Evolutionary conservation across 2,113 vertebrate genomes (phyloP), one percentile per base, ranked within the genome.

Genomic region (Cnemophilus loriae): DNA sequence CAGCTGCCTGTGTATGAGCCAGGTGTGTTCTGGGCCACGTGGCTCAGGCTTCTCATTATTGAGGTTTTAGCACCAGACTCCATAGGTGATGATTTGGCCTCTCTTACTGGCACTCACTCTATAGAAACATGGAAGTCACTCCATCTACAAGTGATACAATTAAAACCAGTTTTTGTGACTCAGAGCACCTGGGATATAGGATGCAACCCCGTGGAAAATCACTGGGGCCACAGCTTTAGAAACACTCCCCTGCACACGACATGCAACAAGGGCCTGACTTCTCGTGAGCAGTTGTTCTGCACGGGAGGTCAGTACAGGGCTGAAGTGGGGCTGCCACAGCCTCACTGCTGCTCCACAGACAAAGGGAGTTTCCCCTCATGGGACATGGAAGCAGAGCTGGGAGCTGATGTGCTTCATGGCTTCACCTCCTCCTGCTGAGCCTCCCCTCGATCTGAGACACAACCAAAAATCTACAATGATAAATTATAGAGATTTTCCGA

Each of bases 361-460:
- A 3, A n/a, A 49, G 44, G 0, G 0, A 28, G 10, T 9, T 84
- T 41, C 20, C 32, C 23, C 22, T 16, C 1, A 0, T 1, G 20
- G 56, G 60, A 11, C 26, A 32, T 9, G 22, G 23, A 44, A 42
- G 39, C 32, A 32, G 65, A 55, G 74, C n/a, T 46, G 18, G 50
- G 42, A 82, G 69, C 50, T 57, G 49, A 50, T 5, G 41, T 4
- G 22, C 50, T 30, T 7, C 50, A 2, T 6, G 49, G 42, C 80
- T 56, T 28, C 63, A 37, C 52, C 68, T 63, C 23, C 65, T 49
- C 26, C 65, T 49, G 17, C 56, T 26, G 5, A 76, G 24, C 39
- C 21, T n/a, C 39, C 8, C 14, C 44, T 53, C 0, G 0, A 50
- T 68, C 41, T 3, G 1, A 33, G 26, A 44, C 41, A 86, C 35